Base-by-base conservation (phyloP, 2,113 vertebrate genomes). In the Aspidoscelis tigris region DNA sequence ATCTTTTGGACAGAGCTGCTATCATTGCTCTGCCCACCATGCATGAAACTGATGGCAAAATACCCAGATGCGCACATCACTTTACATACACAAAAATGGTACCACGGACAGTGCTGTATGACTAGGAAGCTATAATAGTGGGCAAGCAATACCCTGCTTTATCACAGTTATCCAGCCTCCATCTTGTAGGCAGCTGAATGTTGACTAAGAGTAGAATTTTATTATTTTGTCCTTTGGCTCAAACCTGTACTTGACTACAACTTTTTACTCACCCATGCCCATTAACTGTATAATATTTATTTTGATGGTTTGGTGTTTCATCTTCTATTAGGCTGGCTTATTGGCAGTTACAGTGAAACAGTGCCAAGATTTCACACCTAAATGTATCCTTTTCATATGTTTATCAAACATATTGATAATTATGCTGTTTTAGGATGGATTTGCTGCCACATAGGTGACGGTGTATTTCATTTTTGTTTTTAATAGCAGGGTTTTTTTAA, bases 301-400 rank as follows among this genome's bases (percentile, higher is more conserved):
- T 58, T 65, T 69, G 21, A 16, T 71, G 4, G 47, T 33, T 72
- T 71, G 26, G 80, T 84, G 75, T 80, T 82, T 83, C 78, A 83
- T 64, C 26, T 91, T 89, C 18, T 87, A 84, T 26, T 79, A 95
- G 94, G 92, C 87, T 76, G 94, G 94, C 83, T 94, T 93, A 88
- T 83, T 95, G 75, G 92, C 91, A 85, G 65, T 95, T 91, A 90
- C 85, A 86, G 10, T 94, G 88, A 93, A 90, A 88, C 85, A 41
- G 16, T 94, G 93, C 79, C 92, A 84, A 90, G 66, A 90, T 77
- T 90, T 95, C 88, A 47, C 69, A 0, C 43, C 87, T 64, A 84
- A 39, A n/a, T 81, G 94, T 95, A 95, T 95, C 94, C 92, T 94
- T 94, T 75, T 91, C 58, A 61, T 16, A 61, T 61, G 18, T 78